A percentile compares a stretch with the other conserved stretches of the same genome.
These are phyloP conservation scores for Drosophila albomicans DNA, from an alignment of 1,140 invertebrate genomes.

Conservation along the genomic window DNA sequence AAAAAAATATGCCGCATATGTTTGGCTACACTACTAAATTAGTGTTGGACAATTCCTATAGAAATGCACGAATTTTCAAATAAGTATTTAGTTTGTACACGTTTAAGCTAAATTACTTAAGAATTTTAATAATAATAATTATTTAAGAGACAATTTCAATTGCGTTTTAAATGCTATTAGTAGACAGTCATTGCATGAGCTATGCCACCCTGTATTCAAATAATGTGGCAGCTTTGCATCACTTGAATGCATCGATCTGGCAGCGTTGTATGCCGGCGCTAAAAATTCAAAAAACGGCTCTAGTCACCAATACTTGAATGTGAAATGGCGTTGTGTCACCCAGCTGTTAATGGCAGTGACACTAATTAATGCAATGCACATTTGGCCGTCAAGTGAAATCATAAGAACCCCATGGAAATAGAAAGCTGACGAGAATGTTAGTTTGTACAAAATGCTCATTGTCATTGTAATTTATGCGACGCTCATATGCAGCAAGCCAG, in stretches of 20 bases:
- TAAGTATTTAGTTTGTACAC: neutral
- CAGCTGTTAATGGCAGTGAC: conserved; percentile 14
- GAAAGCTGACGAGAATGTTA: conserved; percentile 63
- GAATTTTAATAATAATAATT: too few relatives aligned
- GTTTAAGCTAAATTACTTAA: too few relatives aligned
- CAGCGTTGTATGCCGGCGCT: neutral
- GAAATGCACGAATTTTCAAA: neutral
- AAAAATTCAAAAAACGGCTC: conserved; percentile 3
- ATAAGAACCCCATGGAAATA: conserved; percentile 63
- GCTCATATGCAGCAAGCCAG: conserved; percentile 38
- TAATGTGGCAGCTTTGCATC: neutral
- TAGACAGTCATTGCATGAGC: neutral
- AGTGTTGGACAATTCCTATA: neutral
- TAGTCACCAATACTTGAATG: neutral
- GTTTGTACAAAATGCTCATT: conserved; percentile 36
- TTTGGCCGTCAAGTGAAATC: conserved; percentile 58
- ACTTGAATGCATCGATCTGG: neutral
- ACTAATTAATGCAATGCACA: conserved; percentile 51
- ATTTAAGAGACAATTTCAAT: too few relatives aligned
- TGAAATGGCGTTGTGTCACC: neutral
- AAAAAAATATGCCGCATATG: neutral
- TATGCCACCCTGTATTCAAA: neutral
- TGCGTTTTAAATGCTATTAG: too few relatives aligned
- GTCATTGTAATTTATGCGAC: conserved; percentile 57
- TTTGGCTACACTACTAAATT: neutral